Conservation (phyloP, 1,140 invertebrate species). For the Drosophila albomicans region DNA sequence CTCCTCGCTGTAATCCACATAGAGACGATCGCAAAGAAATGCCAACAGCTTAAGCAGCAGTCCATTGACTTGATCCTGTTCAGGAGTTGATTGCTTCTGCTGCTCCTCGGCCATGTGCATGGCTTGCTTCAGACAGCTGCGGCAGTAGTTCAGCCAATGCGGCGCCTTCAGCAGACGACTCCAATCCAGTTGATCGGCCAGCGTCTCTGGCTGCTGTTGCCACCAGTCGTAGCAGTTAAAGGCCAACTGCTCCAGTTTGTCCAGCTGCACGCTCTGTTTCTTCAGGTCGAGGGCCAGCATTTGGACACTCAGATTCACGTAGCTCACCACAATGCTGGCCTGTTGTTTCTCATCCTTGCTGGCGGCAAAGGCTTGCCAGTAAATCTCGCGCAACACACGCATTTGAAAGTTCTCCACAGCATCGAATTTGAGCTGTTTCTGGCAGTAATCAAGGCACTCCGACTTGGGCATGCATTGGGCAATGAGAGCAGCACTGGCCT, state of each 20-base stretch:
- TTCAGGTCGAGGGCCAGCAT: constrained; percentile 86
- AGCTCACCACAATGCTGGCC: constrained; percentile 86
- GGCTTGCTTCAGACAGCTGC: constrained; percentile 88
- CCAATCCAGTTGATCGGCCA: constrained; percentile 68
- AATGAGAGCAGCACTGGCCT: constrained; percentile 86
- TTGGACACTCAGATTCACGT: constrained; percentile 86
- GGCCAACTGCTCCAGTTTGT: constrained; percentile 62
- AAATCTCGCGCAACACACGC: constrained; percentile 86
- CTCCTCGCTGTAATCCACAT: constrained; percentile 72
- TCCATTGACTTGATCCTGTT: constrained; percentile 70
- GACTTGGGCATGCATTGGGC: constrained; percentile 86
- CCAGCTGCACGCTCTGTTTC: constrained; percentile 79
- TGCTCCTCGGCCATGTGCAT: constrained; percentile 86
- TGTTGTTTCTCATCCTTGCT: constrained; percentile 70
- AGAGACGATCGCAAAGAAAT: constrained; percentile 87
- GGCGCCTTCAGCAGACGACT: constrained; percentile 85
- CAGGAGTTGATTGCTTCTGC: constrained; percentile 61
- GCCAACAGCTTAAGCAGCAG: constrained; percentile 86
- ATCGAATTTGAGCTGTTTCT: constrained; percentile 87
- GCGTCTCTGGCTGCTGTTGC: constrained; percentile 54
- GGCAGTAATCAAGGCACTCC: constrained; percentile 86
- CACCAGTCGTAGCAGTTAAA: constrained; percentile 77
- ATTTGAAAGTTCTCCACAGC: constrained; percentile 86
- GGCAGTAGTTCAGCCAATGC: constrained; percentile 89
- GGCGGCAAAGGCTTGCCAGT: constrained; percentile 84